A percentile compares a stretch with the other conserved stretches of the same genome.
phyloP scores from a whole-genome alignment of 2,888 invertebrate species.

The Xiphydria camelus region DNA sequence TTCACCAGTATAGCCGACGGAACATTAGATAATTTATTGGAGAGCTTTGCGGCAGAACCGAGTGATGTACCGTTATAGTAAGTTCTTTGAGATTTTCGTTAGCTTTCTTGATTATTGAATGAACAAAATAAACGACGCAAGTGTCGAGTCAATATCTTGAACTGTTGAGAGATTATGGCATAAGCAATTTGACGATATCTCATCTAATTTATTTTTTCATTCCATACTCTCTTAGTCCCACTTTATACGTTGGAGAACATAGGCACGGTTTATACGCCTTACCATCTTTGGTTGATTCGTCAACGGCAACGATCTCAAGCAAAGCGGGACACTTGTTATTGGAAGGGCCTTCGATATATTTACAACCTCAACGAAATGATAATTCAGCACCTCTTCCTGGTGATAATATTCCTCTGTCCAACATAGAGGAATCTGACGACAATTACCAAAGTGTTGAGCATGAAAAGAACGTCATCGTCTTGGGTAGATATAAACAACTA shows the following conservation, averaged over 20 bases:
- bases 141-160: conserved; percentile 12
- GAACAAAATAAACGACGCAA: conserved; percentile 5
- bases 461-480: conserved; percentile 36
- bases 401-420: conserved; percentile 32
- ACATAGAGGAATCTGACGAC: conserved; percentile 31
- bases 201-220: conserved; percentile 54
- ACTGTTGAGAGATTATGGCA: conserved; percentile 62
- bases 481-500: too few species aligned
- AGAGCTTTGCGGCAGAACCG: conserved; percentile 55
- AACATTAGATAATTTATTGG: conserved; percentile 69
- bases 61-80: conserved; percentile 62
- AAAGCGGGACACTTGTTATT: conserved; percentile 72
- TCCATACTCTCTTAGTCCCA: conserved; percentile 68
- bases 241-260: conserved; percentile 90
- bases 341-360: conserved; percentile 67
- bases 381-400: conserved; percentile 33
- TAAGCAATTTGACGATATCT: conserved; percentile 67
- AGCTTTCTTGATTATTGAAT: conserved; percentile 4
- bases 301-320: conserved; percentile 79
- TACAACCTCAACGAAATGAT: conserved; percentile 40
- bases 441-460: conserved; percentile 34
- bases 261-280: conserved; percentile 87
- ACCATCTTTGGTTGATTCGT: conserved; percentile 89
- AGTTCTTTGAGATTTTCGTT: too few species aligned
- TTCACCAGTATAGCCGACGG: conserved; percentile 89